Evolutionary conservation across 2,113 vertebrate species (phyloP).

Genomic region (Alethe diademata): DNA sequence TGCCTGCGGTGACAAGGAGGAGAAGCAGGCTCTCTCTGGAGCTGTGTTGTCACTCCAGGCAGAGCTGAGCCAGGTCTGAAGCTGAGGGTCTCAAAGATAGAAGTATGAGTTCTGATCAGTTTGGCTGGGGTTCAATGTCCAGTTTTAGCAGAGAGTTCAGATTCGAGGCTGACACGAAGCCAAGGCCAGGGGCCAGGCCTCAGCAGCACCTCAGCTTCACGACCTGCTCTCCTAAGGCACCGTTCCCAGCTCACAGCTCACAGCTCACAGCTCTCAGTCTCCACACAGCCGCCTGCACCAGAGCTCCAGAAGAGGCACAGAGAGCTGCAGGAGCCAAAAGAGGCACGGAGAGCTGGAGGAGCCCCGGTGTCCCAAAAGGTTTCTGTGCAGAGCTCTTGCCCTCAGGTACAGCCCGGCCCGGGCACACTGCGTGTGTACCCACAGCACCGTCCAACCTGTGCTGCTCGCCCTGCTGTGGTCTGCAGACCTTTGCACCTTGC

Average conservation of each 20-base stretch:
- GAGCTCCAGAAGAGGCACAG: not conserved
- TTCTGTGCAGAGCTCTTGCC: not conserved
- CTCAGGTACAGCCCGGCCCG: not conserved
- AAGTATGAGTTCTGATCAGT: not conserved
- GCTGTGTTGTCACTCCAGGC: not conserved
- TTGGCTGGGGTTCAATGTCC: not conserved
- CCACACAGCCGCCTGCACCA: fast-evolving
- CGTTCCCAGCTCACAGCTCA: not conserved
- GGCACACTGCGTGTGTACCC: fast-evolving
- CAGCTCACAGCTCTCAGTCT: not conserved
- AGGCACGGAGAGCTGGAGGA: not conserved
- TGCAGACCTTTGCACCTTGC: not conserved
- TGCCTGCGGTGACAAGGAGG: not conserved
- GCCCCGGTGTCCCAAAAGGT: fast-evolving
- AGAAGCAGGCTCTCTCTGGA: not conserved
- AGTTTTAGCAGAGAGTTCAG: not conserved
- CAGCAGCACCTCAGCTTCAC: not conserved
- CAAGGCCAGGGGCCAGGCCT: not conserved
- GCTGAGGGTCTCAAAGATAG: not conserved
- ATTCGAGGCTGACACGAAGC: not conserved
- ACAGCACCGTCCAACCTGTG: fast-evolving
- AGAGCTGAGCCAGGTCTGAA: not conserved
- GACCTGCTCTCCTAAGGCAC: not conserved
- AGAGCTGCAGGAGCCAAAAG: no score
- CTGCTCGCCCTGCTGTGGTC: fast-evolving